phyloP scores from a whole-genome alignment of 1,140 invertebrate species.

The Drosophila sucinea region DNA sequence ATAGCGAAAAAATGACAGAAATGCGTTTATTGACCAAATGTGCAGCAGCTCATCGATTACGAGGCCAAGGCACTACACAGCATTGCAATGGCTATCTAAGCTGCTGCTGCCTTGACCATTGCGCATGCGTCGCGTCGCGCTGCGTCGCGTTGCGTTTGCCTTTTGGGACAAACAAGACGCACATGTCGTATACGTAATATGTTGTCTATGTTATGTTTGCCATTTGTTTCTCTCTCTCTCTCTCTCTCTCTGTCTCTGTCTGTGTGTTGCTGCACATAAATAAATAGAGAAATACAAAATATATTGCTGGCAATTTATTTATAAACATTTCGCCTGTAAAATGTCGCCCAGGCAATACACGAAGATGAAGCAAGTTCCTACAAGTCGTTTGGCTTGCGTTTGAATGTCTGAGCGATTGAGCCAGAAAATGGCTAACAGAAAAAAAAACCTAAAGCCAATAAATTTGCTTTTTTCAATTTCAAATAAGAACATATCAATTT shows the following conservation, averaged over 20 bases:
- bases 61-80: conserved; percentile 37
- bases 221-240: conserved; percentile 32
- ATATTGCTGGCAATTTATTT: conserved; percentile 67
- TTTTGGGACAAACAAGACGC: conserved; percentile 57
- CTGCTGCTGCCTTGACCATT: conserved; percentile 67
- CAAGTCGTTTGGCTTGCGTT: conserved; percentile 22
- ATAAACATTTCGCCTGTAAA: conserved; percentile 66
- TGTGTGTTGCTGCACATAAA: conserved; percentile 53
- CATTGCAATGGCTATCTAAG: neutral
- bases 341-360: conserved; percentile 36
- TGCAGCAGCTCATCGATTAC: conserved; percentile 77
- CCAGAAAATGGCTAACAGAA: neutral
- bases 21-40: conserved; percentile 82
- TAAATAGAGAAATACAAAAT: conserved; percentile 56
- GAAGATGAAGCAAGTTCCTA: neutral
- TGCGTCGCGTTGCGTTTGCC: conserved; percentile 45
- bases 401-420: neutral
- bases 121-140: conserved; percentile 51
- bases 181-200: conserved; percentile 74
- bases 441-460: neutral
- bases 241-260: conserved; percentile 5
- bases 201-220: conserved; percentile 43
- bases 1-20: conserved; percentile 74
- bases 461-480: neutral
- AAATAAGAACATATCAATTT: conserved; percentile 7